Conservation (phyloP, 2,888 invertebrate genomes). For the Cephus runcator region DNA sequence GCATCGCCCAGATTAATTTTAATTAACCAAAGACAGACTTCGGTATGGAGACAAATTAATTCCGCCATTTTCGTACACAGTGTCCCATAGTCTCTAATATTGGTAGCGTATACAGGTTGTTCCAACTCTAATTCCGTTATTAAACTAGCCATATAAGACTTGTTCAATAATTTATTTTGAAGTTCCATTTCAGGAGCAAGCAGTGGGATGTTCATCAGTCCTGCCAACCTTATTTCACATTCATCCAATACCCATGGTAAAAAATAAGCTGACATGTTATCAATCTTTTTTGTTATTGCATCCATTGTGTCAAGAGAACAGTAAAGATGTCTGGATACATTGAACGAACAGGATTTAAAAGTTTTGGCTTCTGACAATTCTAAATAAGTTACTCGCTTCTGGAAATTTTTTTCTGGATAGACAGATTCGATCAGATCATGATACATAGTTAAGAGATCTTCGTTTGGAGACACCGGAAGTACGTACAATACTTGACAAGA, state of each 20-base stretch:
- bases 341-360: constrained; percentile 31
- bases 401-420: constrained; percentile 15
- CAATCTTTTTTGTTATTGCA: constrained; percentile 26
- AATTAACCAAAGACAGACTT: constrained; percentile 38
- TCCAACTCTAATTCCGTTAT: constrained; percentile 27
- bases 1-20: constrained; percentile 33
- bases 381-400: constrained; percentile 34
- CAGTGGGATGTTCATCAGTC: constrained; percentile 30
- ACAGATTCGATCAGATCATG: constrained; percentile 36
- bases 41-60: constrained; percentile 34
- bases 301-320: constrained; percentile 37
- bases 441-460: constrained; percentile 38
- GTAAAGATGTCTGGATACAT: constrained; percentile 37
- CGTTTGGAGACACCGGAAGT: constrained; percentile 29
- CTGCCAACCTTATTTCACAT: constrained; percentile 40
- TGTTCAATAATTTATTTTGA: constrained; percentile 31
- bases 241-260: constrained; percentile 43
- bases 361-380: constrained; percentile 29
- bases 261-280: constrained; percentile 28
- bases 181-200: constrained; percentile 34
- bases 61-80: constrained; percentile 36
- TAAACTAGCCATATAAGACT: constrained; percentile 26
- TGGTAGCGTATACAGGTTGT: constrained; percentile 26
- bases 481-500: constrained; percentile 36
- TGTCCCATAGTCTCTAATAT: constrained; percentile 31